Base-by-base conservation (phyloP, 2,113 vertebrate species). In the Glaucomys volans region DNA sequence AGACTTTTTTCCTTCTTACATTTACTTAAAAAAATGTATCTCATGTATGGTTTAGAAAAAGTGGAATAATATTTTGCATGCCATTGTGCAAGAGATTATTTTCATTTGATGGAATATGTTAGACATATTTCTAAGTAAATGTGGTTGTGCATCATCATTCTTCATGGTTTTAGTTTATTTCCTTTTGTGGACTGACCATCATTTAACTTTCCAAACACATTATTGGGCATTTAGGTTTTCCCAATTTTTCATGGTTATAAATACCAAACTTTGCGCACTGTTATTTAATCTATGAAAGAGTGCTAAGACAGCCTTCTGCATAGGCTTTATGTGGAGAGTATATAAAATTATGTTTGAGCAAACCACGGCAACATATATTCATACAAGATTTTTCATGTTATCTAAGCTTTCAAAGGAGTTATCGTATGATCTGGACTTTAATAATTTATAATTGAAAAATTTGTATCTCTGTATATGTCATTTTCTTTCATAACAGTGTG, bases 131-230 rank as follows among this genome's bases (percentile, higher is more conserved):
- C 30, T 37, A 67, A 91, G 47, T 47, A 94, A 75, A 52, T 72
- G 1, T 18, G 35, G 28, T 17, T 79, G 12, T 87, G 26, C 4
- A 26, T 54, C 44, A 72, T 74, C 18, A 83, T 87, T 95, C 87
- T 94, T 90, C 64, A 93, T 84, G 57, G 10, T 67, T 93, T 92
- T 82, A 35, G 6, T 87, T 94, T 87, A 52, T 94, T 83, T 83
- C 37, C 44, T 87, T 77, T 94, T 84, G 80, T 94, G 74, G 28
- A 50, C 37, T 90, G 79, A 57, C 62, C 50, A 86, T 92, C 66
- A 92, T 82, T 91, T 90, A 92, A 95, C 95, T 87, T 94, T 86
- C 67, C 42, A 79, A 92, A 82, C 12, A 59, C 5, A 82, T 95
- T 75, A 54, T 42, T 80, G 76, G 32, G 9, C 62, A 87, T 37